Conservation (phyloP, 2,888 invertebrate species). For the Alloscopus bannaensis region DNA sequence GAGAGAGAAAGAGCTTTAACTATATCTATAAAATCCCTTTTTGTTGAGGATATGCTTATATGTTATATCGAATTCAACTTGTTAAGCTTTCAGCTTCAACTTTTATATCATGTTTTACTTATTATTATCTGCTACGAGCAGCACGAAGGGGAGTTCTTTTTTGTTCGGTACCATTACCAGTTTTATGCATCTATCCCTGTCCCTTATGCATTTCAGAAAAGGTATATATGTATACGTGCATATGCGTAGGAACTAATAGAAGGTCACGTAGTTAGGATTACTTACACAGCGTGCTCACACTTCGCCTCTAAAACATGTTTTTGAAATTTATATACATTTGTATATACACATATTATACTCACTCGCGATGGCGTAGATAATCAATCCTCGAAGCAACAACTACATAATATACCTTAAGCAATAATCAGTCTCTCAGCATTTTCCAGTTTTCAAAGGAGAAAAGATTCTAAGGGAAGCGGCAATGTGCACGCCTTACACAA, state of each 20-base stretch:
- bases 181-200: slow-evolving; percentile 30
- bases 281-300: neutral
- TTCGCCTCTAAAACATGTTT: slow-evolving; percentile 3
- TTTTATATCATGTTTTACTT: slow-evolving; percentile 33
- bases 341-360: neutral
- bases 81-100: slow-evolving; percentile 40
- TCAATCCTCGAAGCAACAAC: neutral
- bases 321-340: neutral
- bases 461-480: neutral
- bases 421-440: too few relatives aligned
- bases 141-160: slow-evolving; percentile 25
- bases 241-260: slow-evolving; percentile 18
- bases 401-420: neutral
- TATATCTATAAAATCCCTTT: slow-evolving; percentile 4
- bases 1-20: neutral
- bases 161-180: slow-evolving; percentile 40
- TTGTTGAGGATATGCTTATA: slow-evolving; percentile 9
- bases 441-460: neutral
- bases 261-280: slow-evolving; percentile 43
- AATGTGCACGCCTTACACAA: neutral
- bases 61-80: slow-evolving; percentile 38
- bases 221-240: neutral
- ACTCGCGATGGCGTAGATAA: neutral
- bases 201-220: neutral
- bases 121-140: slow-evolving; percentile 44